A percentile compares a stretch with the other conserved stretches of the same genome.
phyloP scores from a whole-genome alignment of 2,888 invertebrate species.

The Athripsodes cinereus region DNA sequence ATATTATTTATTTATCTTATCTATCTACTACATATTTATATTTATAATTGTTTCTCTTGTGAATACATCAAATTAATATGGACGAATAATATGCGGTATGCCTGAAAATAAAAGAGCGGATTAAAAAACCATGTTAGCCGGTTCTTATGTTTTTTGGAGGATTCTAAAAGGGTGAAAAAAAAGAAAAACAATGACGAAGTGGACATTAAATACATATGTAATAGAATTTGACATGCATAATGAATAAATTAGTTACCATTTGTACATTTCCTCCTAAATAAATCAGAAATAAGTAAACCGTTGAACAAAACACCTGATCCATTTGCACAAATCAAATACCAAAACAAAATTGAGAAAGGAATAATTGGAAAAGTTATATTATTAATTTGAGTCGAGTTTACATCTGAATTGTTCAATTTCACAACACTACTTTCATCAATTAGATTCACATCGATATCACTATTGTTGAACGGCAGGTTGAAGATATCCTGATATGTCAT shows the following conservation, averaged over 20 bases:
- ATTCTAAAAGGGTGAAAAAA: no score
- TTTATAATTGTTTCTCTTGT: no score
- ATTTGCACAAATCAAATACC: constrained; percentile 39
- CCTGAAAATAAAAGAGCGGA: no score
- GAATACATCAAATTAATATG: no score
- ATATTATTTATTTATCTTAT: no score
- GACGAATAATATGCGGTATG: no score
- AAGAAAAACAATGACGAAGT: no score
- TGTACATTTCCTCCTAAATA: constrained; percentile 10
- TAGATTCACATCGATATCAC: not conserved
- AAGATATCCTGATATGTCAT: not conserved
- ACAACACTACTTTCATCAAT: not conserved
- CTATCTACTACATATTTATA: no score
- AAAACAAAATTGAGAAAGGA: constrained; percentile 40
- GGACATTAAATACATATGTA: no score
- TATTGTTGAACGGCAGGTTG: not conserved
- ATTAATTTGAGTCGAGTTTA: not conserved
- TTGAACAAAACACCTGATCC: constrained; percentile 44
- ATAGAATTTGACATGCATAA: no score
- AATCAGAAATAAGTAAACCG: constrained; percentile 20
- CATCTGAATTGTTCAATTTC: not conserved
- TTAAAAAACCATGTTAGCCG: no score
- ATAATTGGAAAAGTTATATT: constrained; percentile 30
- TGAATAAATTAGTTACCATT: constrained; percentile 6
- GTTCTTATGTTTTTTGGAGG: no score